These are phyloP conservation scores for Drosophila aldrichi DNA, from an alignment of 2,888 invertebrate genomes.

Conservation along the genomic window DNA sequence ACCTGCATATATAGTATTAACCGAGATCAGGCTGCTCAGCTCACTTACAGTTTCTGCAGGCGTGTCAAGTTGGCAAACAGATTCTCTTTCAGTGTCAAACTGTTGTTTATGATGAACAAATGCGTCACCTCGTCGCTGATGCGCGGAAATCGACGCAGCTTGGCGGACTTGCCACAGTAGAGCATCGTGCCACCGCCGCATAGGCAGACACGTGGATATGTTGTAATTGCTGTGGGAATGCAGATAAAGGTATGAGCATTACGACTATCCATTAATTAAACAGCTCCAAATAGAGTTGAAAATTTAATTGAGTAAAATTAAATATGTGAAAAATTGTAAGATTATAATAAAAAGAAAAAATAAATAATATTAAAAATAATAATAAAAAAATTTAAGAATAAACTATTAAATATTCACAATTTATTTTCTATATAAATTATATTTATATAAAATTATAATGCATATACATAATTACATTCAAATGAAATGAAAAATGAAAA, in stretches of 20 bases:
- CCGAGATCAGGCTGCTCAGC: neutral
- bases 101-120: conserved; percentile 81
- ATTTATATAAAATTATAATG: too few species aligned
- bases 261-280: neutral
- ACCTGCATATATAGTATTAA: neutral
- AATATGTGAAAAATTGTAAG: neutral
- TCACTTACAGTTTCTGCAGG: conserved; percentile 78
- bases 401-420: too few species aligned
- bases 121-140: conserved; percentile 81
- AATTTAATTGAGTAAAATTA: neutral
- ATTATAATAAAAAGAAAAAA: too few species aligned
- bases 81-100: conserved; percentile 77
- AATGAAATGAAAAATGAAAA: too few species aligned
- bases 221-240: conserved; percentile 74
- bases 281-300: neutral
- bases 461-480: too few species aligned
- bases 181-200: conserved; percentile 75
- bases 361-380: neutral
- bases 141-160: conserved; percentile 69
- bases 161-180: conserved; percentile 76
- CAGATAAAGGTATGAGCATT: neutral
- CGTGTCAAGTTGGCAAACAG: conserved; percentile 72
- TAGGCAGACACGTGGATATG: conserved; percentile 83
- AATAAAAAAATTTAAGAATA: too few species aligned
- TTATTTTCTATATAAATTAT: too few species aligned